A percentile compares a stretch with the other conserved stretches of the same genome.
These are phyloP conservation scores for Percina caprodes DNA, from an alignment of 2,113 vertebrate species.

Conservation along the genomic window DNA sequence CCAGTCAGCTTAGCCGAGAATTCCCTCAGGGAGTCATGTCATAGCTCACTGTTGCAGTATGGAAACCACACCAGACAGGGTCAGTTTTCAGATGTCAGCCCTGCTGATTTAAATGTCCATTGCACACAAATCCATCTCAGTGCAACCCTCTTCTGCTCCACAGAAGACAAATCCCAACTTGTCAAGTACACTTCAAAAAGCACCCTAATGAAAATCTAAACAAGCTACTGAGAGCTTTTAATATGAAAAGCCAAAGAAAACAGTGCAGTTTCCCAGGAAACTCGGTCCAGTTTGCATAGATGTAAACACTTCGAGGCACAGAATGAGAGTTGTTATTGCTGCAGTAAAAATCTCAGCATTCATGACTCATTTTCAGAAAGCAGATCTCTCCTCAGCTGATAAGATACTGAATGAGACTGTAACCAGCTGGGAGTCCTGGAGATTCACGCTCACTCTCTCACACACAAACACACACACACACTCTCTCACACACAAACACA, in stretches of 20 bases:
- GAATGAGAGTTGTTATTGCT: conserved; percentile 13
- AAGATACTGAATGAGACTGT: conserved; percentile 59
- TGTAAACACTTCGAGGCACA: conserved; percentile 45
- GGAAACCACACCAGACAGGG: conserved; percentile 57
- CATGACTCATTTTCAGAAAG: conserved; percentile 69
- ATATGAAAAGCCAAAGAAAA: conserved; percentile 52
- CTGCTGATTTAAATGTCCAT: conserved; percentile 35
- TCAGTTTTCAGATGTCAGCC: conserved; percentile 34
- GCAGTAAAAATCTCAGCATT: conserved; percentile 37
- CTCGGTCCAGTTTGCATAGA: conserved; percentile 39
- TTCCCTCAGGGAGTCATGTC: conserved; percentile 51
- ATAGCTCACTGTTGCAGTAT: conserved; percentile 44
- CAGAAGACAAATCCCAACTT: conserved; percentile 20
- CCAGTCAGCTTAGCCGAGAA: conserved; percentile 52
- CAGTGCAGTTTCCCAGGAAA: conserved; percentile 41
- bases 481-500: conserved; percentile 18
- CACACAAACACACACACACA: conserved; percentile 29
- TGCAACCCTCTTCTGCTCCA: not conserved
- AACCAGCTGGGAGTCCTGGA: conserved; percentile 56
- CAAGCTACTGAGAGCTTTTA: conserved; percentile 44
- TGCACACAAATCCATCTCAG: not conserved
- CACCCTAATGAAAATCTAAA: conserved; percentile 49
- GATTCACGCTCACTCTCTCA: conserved; percentile 6
- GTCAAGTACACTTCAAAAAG: conserved; percentile 39
- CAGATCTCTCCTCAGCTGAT: conserved; percentile 62